These are phyloP conservation scores for Micropterix aruncella DNA, from an alignment of 2,888 invertebrate species.

Conservation along the genomic window DNA sequence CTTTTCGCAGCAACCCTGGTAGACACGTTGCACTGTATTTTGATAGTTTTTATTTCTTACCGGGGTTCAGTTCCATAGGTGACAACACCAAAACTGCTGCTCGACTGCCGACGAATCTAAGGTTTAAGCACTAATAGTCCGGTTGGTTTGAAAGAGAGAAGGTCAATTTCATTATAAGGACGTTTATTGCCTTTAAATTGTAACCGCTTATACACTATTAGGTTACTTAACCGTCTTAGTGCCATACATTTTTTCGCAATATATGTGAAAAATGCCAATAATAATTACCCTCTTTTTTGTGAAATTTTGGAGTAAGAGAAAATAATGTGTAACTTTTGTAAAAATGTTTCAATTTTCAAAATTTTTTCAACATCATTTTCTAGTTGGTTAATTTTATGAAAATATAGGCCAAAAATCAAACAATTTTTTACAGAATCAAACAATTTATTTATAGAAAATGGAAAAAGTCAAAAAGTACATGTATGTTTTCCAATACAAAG, in stretches of 20 bases:
- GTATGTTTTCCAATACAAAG: slow-evolving; percentile 7
- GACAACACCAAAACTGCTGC: too few species aligned
- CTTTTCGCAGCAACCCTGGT: too few species aligned
- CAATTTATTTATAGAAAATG: neutral
- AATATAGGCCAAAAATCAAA: neutral
- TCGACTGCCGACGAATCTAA: too few species aligned
- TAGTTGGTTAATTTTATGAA: neutral
- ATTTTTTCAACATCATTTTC: neutral
- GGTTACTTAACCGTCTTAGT: neutral
- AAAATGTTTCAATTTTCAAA: neutral
- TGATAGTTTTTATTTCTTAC: too few species aligned
- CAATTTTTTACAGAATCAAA: neutral
- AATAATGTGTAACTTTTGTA: neutral
- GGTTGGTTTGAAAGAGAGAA: too few species aligned
- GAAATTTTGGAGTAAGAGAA: neutral
- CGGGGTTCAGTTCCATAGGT: too few species aligned
- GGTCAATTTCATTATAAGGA: too few species aligned
- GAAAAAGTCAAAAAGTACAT: slow-evolving; percentile 1
- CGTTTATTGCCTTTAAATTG: too few species aligned
- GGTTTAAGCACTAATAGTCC: too few species aligned
- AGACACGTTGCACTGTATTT: too few species aligned
- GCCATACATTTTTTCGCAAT: neutral
- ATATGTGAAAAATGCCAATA: neutral
- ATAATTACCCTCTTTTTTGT: neutral
- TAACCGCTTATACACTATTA: too few species aligned